Base-by-base conservation (phyloP, 2,113 vertebrate species). In the Psettodes erumei region DNA sequence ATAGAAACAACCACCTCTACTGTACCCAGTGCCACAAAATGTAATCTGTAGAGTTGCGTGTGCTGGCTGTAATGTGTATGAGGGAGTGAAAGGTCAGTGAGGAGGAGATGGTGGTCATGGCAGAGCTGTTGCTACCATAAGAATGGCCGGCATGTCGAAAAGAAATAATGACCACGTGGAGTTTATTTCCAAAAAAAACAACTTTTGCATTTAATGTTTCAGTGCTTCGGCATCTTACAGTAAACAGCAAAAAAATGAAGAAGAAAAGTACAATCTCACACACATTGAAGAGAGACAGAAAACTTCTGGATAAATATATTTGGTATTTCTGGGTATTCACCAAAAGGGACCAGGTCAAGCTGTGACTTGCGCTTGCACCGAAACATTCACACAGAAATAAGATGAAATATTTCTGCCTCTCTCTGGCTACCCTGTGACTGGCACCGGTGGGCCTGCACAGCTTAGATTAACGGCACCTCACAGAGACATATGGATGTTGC, bases 141-240 rank as follows among this genome's bases (percentile, higher is more conserved):
- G n/a, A n/a, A n/a, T n/a, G n/a, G n/a, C 38, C 37, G 18, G 3
- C 42, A 37, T 2, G 12, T 33, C 8, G 47, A 60, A 66, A 61
- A 72, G 1, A 76, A 73, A 70, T 2, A 32, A 59, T 30, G 48
- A 45, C 42, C 38, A 35, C 0, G n/a, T n/a, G 8, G 15, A 32
- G 23, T 48, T 55, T 1, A 12, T 40, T 87, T 80, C 61, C 35
- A 82, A 86, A 85, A 82, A 86, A 85, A 82, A 42, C 3, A 8
- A 69, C 37, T 45, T 65, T 79, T 70, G 69, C 33, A 62, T 90
- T 90, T 90, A 84, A 82, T 88, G n/a, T n/a, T n/a, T 42, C 38
- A 67, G 51, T 2, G 28, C 59, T 75, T 83, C 23, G 38, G 74
- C 61, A 75, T 59, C 16, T 80, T 35, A 87, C 77, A 84, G 33